Conservation (phyloP, 37 sponge, comb jelly and placozoan genomes). For the Spongia lamella region DNA sequence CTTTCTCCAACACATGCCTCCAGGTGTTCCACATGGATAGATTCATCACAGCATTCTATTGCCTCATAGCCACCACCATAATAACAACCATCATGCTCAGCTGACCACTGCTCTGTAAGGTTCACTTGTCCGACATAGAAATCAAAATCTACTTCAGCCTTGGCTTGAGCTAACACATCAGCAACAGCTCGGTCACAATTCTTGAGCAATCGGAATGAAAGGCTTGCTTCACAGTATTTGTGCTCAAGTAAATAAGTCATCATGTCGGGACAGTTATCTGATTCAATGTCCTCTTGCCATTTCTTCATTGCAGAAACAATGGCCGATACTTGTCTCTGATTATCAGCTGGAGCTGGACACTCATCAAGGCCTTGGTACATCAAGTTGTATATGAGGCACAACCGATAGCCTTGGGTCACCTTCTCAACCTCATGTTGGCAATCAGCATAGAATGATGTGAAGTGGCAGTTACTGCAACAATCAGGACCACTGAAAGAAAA, state of each 20-base stretch:
- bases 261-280: not conserved
- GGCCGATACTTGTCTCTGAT: not conserved
- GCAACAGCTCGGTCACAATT: constrained; percentile 43
- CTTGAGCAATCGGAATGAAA: constrained; percentile 28
- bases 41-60: not conserved
- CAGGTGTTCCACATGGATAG: not conserved
- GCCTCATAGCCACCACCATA: not conserved
- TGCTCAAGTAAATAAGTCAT: constrained; percentile 27
- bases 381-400: constrained; percentile 46
- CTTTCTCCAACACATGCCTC: too few species aligned
- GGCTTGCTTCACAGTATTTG: constrained; percentile 38
- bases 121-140: constrained; percentile 19
- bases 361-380: constrained; percentile 8
- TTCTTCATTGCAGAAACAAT: not conserved
- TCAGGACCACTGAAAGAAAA: too few species aligned
- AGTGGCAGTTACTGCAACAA: too few species aligned
- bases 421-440: constrained; percentile 12
- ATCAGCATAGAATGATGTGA: constrained; percentile 18
- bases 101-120: not conserved
- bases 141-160: constrained; percentile 11
- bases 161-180: constrained; percentile 15
- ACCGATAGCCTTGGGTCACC: constrained; percentile 38
- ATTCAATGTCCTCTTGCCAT: constrained; percentile 7
- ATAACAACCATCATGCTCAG: not conserved
- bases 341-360: constrained; percentile 26